Percentiles rank a stretch among this genome's conserved stretches.
Conservation (phyloP, 2,797 vertebrate species). For the Sebastes ruberrimus region DNA sequence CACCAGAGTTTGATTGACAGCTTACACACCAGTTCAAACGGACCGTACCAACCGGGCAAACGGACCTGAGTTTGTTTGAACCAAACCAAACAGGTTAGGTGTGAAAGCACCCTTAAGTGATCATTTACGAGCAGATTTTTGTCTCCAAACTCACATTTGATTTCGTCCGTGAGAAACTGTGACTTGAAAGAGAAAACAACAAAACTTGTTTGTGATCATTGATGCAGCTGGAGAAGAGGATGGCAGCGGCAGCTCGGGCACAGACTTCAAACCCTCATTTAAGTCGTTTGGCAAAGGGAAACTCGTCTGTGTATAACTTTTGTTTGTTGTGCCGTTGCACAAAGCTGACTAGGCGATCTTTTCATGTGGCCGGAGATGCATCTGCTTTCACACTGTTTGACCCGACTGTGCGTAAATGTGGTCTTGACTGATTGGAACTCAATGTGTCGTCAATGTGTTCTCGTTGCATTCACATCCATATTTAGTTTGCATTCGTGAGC, state of each 20-base stretch:
- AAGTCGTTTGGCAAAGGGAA: constrained; percentile 44
- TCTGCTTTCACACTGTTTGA: constrained; percentile 46
- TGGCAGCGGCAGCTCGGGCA: constrained; percentile 6
- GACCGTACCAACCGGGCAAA: too few relatives aligned
- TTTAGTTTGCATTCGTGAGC: constrained; percentile 42
- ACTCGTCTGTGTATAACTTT: constrained; percentile 45
- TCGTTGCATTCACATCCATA: constrained; percentile 44
- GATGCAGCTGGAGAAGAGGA: constrained; percentile 1
- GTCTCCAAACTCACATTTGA: not conserved
- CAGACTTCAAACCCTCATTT: constrained; percentile 47
- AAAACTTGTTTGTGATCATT: constrained; percentile 16
- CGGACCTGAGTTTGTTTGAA: too few relatives aligned
- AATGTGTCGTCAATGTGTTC: constrained; percentile 40
- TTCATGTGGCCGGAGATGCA: constrained; percentile 54
- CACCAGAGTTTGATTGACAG: too few relatives aligned
- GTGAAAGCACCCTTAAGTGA: not conserved
- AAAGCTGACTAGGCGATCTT: constrained; percentile 21
- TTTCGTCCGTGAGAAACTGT: constrained; percentile 17
- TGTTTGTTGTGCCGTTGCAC: constrained; percentile 52
- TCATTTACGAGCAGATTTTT: not conserved
- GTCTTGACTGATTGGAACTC: constrained; percentile 46
- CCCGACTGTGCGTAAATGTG: constrained; percentile 58
- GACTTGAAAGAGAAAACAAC: not conserved
- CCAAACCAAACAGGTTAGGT: too few relatives aligned
- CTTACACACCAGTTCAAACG: too few relatives aligned